Base-by-base conservation (phyloP, 2,113 vertebrate species). In the Cervus canadensis region DNA sequence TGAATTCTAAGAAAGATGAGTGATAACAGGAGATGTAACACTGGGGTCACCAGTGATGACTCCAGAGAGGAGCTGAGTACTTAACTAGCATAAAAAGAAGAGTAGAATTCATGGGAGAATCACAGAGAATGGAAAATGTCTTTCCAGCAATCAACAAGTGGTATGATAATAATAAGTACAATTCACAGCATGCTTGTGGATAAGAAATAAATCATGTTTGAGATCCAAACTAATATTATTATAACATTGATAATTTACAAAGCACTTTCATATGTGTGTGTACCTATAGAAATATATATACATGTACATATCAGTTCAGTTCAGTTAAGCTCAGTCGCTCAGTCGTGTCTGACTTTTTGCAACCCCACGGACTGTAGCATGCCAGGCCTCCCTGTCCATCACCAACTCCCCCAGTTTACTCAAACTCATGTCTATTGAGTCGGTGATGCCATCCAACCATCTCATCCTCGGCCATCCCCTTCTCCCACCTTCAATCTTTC, bases 321-420 rank as follows among this genome's bases (percentile, higher is more conserved):
- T 57, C 11, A 59, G 57, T 36, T 50, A 50, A 13, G 48, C 13
- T 67, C 33, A 71, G n/a, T 36, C n/a, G 2, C 17, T 71, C 64
- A 71, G n/a, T 36, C 0, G 0, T 0, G n/a, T 71, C 64, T 2
- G 1, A 71, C n/a, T 71, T 19, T 36, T 71, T 21, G 64, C 0
- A 2, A 36, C 17, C 17, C n/a, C 17, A 5, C 36, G n/a, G 4
- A 71, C n/a, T 11, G 9, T 0, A 71, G 64, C 64, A 71, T 0
- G 0, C n/a, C 17, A 21, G 64, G 64, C 9, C 17, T 36, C 64
- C 64, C 9, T 21, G 8, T 71, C n/a, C 4, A 71, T 71, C 64
- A 71, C 17, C 17, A 36, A 19, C n/a, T 36, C n/a, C n/a, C 36
- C 17, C 33, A 36, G n/a, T 21, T 36, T 36, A 21, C 64, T 36